Percentiles rank a stretch among this genome's conserved stretches.
phyloP scores from a whole-genome alignment of 2,797 vertebrate species.

The Oreonectes daqikongensis region DNA sequence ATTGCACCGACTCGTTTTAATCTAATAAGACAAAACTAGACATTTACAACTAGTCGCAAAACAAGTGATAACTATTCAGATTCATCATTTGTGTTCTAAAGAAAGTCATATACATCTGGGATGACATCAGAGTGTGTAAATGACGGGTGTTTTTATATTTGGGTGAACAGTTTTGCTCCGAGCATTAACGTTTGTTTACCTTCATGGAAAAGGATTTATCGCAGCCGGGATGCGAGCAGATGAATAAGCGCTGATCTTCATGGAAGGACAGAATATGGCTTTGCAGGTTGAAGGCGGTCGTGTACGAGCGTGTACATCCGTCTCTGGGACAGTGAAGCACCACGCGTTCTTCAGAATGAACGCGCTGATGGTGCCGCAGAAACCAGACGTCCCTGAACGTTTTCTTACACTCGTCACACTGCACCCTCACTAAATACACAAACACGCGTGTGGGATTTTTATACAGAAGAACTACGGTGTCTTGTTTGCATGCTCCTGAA shows the following conservation, averaged over 20 bases:
- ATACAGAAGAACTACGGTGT: not conserved
- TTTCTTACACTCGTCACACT: conserved; percentile 81
- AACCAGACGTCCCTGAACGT: conserved; percentile 80
- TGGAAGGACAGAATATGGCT: conserved; percentile 92
- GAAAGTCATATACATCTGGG: no score
- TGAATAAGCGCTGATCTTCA: conserved; percentile 78
- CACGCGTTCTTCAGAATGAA: conserved; percentile 73
- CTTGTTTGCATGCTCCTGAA: not conserved
- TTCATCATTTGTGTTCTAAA: no score
- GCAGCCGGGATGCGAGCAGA: conserved; percentile 81
- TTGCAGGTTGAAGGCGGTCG: conserved; percentile 87
- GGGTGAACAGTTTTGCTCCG: no score
- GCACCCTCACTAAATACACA: conserved; percentile 47
- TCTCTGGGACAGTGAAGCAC: conserved; percentile 82
- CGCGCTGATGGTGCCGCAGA: conserved; percentile 83
- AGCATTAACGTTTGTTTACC: conserved; percentile 57
- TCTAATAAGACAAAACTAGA: no score
- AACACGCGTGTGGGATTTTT: no score
- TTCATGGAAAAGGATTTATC: conserved; percentile 86
- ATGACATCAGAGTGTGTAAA: no score
- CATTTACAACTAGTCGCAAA: no score
- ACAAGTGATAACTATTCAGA: no score
- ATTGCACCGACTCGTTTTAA: not conserved
- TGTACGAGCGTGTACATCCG: conserved; percentile 85
- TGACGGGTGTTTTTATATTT: no score